Percentiles rank a stretch among this genome's conserved stretches.
phyloP scores from a whole-genome alignment of 2,113 vertebrate species.

The Ptilorrhoa leucosticta region DNA sequence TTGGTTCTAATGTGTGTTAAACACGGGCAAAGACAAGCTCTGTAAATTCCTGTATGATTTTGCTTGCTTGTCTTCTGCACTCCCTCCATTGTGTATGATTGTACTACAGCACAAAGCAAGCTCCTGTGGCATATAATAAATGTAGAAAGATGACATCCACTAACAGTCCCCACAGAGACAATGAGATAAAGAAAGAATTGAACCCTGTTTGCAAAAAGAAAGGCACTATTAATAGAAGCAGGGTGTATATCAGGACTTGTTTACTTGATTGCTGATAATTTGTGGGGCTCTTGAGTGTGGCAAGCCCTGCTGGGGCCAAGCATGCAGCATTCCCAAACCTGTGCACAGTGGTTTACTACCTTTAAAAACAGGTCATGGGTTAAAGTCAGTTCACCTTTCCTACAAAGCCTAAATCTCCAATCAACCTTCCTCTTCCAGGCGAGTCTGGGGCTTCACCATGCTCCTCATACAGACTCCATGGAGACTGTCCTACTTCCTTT shows the following conservation, averaged over 20 bases:
- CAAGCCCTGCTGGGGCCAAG: neutral
- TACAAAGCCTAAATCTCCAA: neutral
- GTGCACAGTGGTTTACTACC: neutral
- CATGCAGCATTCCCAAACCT: neutral
- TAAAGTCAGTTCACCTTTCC: neutral
- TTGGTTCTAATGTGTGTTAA: neutral
- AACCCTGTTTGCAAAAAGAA: neutral
- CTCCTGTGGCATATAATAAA: neutral
- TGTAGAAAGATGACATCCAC: neutral
- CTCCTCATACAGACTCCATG: neutral
- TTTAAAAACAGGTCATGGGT: neutral
- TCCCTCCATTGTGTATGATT: neutral
- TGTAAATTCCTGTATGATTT: neutral
- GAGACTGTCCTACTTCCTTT: neutral
- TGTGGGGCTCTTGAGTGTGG: neutral
- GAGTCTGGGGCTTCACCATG: neutral
- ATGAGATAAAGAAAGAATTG: neutral
- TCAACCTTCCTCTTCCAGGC: neutral
- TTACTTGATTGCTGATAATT: neutral
- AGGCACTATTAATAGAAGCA: neutral
- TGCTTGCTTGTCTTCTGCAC: neutral
- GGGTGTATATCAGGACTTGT: neutral
- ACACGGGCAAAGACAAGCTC: neutral
- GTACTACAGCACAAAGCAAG: neutral
- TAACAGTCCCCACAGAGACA: neutral